Evolutionary conservation across 2,888 invertebrate species (phyloP).

Genomic region (Hermodice carunculata): DNA sequence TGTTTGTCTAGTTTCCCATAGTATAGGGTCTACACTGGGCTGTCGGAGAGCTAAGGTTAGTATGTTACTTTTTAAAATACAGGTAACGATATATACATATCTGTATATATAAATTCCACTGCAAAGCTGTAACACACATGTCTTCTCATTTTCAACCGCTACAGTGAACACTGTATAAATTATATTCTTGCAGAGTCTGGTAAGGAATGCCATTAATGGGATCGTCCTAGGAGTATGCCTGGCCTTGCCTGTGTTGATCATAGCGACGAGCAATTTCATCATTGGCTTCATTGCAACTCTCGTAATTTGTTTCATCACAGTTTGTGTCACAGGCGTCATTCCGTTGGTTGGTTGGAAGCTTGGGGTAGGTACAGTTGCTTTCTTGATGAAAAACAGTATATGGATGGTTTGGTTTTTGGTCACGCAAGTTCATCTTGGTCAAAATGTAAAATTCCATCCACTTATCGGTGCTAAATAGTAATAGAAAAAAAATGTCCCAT

Average conservation of each 20-base stretch:
- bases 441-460: no score
- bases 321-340: slow-evolving; percentile 58
- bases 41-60: background rate
- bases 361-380: no score
- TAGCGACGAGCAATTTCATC: slow-evolving; percentile 39
- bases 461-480: no score
- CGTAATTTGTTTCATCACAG: slow-evolving; percentile 42
- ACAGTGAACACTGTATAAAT: no score
- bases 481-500: no score
- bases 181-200: slow-evolving; percentile 20
- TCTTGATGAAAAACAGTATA: no score
- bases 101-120: no score
- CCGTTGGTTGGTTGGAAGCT: slow-evolving; percentile 63
- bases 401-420: no score
- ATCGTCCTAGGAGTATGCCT: slow-evolving; percentile 38
- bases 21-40: background rate
- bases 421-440: no score
- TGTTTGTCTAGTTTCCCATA: background rate
- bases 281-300: slow-evolving; percentile 38
- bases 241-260: slow-evolving; percentile 37
- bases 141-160: no score
- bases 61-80: background rate
- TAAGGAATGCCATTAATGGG: slow-evolving; percentile 29
- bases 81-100: no score
- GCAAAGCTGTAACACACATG: no score